These are phyloP conservation scores for Sphaeramia orbicularis DNA, from an alignment of 2,797 vertebrate species.

Conservation along the genomic window DNA sequence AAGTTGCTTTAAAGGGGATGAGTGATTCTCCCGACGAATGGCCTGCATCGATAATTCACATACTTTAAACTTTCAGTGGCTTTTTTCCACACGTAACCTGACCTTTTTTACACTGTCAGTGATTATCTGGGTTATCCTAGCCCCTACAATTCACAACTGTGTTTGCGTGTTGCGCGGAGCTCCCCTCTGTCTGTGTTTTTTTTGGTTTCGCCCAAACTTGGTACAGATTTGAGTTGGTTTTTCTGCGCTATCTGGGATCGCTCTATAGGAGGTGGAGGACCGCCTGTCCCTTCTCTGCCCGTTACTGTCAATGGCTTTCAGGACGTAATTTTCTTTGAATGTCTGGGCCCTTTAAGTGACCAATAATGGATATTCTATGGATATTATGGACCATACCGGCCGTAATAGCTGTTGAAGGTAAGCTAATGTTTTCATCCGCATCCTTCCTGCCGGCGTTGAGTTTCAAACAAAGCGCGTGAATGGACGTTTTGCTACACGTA, in stretches of 20 bases:
- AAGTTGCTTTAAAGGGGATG: conserved; percentile 60
- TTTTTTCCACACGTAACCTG: rapidly evolving
- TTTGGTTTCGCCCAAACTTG: conserved; percentile 88
- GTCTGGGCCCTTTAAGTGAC: conserved; percentile 81
- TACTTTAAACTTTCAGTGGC: rapidly evolving
- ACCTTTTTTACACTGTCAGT: rapidly evolving
- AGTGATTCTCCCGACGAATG: not conserved
- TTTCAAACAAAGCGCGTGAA: conserved; percentile 70
- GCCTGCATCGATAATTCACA: not conserved
- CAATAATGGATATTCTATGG: conserved; percentile 90
- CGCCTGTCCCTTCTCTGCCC: conserved; percentile 78
- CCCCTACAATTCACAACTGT: not conserved
- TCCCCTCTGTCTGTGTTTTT: conserved; percentile 81
- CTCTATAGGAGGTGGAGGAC: conserved; percentile 83
- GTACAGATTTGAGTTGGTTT: conserved; percentile 84
- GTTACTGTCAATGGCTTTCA: conserved; percentile 86
- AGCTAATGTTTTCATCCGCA: conserved; percentile 62
- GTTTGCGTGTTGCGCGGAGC: not conserved
- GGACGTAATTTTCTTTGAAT: conserved; percentile 85
- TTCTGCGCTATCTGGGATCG: conserved; percentile 76
- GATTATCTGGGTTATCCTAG: no score
- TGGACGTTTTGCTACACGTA: conserved; percentile 2
- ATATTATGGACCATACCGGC: conserved; percentile 89
- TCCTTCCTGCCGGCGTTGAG: conserved; percentile 70
- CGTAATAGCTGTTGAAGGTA: conserved; percentile 89